Evolutionary conservation across 2,113 vertebrate species (phyloP).

Genomic region (Pluvialis apricaria): DNA sequence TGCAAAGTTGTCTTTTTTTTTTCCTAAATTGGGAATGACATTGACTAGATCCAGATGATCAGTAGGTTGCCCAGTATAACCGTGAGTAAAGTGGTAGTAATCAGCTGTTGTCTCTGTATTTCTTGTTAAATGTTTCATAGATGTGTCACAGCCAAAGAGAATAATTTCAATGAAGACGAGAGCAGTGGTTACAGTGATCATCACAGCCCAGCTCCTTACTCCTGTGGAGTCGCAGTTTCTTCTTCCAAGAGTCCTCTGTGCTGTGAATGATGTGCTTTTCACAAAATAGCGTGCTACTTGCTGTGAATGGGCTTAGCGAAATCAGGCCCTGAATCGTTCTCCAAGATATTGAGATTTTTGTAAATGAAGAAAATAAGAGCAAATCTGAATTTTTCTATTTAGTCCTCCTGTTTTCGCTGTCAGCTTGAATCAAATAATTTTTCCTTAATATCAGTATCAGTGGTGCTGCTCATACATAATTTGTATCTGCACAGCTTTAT

Average conservation of each 20-base stretch:
- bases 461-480: background rate
- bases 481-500: background rate
- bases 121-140: fast-evolving
- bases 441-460: background rate
- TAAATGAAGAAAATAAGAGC: background rate
- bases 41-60: background rate
- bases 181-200: background rate
- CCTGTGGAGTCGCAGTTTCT: background rate
- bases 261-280: background rate
- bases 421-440: background rate
- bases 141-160: background rate
- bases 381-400: background rate
- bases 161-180: fast-evolving
- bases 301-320: background rate
- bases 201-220: background rate
- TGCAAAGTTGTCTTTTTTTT: background rate
- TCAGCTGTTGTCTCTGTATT: background rate
- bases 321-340: background rate
- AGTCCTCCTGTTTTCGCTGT: background rate
- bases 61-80: background rate
- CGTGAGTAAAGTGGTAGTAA: background rate
- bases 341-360: background rate
- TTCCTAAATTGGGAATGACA: background rate
- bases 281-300: fast-evolving
- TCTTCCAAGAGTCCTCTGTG: background rate